A percentile compares a stretch with the other conserved stretches of the same genome.
Evolutionary conservation across 2,888 invertebrate genomes (phyloP).

Genomic region (Drosophila sordidapex): DNA sequence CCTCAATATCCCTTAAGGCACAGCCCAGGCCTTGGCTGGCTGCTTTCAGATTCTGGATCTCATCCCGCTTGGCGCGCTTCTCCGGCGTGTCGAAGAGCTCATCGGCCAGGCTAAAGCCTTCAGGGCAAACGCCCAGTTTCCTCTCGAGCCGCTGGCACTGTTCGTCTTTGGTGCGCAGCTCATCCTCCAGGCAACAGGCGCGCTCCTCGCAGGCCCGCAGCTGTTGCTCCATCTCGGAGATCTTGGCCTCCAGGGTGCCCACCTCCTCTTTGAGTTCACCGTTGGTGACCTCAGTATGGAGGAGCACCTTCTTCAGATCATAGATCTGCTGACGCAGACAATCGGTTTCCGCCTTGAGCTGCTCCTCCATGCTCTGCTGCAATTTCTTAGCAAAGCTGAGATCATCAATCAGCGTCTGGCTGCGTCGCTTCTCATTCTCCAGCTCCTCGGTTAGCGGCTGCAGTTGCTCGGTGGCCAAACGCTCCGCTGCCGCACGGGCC

Average conservation of each 20-base stretch:
- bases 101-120: constrained; percentile 81
- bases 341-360: constrained; percentile 86
- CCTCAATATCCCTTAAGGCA: constrained; percentile 78
- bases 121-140: constrained; percentile 73
- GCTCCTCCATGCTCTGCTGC: constrained; percentile 85
- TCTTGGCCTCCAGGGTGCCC: constrained; percentile 87
- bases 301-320: constrained; percentile 86
- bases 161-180: constrained; percentile 85
- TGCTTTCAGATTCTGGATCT: constrained; percentile 67
- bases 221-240: constrained; percentile 86
- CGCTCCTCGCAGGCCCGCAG: constrained; percentile 87
- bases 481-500: constrained; percentile 86
- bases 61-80: constrained; percentile 74
- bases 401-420: constrained; percentile 85
- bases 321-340: constrained; percentile 86
- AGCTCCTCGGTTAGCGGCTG: constrained; percentile 80
- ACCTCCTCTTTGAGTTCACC: constrained; percentile 90
- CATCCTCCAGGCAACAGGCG: constrained; percentile 87
- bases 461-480: constrained; percentile 86
- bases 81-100: constrained; percentile 82
- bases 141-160: constrained; percentile 72
- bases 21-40: constrained; percentile 77
- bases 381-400: constrained; percentile 85
- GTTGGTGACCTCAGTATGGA: constrained; percentile 89
- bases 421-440: constrained; percentile 80